Conservation (phyloP, 1,140 invertebrate species). For the Scaptomyza hsui region DNA sequence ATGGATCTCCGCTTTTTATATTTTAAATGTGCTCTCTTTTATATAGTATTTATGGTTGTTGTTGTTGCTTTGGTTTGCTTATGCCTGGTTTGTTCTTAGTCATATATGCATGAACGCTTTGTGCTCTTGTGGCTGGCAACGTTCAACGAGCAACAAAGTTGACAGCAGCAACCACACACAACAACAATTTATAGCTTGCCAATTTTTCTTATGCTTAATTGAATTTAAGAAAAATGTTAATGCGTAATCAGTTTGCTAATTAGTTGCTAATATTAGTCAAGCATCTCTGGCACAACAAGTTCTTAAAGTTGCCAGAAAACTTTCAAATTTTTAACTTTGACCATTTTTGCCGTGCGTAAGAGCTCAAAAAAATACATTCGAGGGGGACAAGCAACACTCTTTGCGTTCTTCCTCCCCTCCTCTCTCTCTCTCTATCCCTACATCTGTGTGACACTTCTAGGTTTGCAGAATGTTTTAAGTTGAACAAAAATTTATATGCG, state of each 20-base stretch:
- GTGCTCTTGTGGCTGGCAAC: conserved; percentile 35
- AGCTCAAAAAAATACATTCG: conserved; percentile 26
- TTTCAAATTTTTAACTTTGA: conserved; percentile 11
- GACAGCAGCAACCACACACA: conserved; percentile 2
- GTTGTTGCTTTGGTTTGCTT: conserved; percentile 27
- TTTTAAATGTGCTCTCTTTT: conserved; percentile 35
- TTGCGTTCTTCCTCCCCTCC: conserved; percentile 9
- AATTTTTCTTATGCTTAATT: conserved; percentile 66
- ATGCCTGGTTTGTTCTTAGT: conserved; percentile 79
- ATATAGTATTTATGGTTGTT: conserved; percentile 12
- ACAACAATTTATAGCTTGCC: conserved; percentile 31
- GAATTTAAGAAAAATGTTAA: conserved; percentile 48
- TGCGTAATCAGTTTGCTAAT: conserved; percentile 53
- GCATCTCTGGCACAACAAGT: neutral
- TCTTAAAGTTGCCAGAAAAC: neutral
- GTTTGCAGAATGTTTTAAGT: conserved; percentile 79
- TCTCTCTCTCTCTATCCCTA: neutral
- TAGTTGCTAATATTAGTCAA: conserved; percentile 32
- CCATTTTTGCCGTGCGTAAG: conserved; percentile 33
- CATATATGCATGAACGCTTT: conserved; percentile 81
- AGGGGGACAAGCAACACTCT: conserved; percentile 9
- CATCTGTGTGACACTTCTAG: conserved; percentile 32
- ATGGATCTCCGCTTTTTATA: conserved; percentile 73
- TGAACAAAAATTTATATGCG: conserved; percentile 84
- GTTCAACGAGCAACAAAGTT: neutral